phyloP scores from a whole-genome alignment of 2,797 vertebrate genomes.

The Neosilurus hyrtlii region DNA sequence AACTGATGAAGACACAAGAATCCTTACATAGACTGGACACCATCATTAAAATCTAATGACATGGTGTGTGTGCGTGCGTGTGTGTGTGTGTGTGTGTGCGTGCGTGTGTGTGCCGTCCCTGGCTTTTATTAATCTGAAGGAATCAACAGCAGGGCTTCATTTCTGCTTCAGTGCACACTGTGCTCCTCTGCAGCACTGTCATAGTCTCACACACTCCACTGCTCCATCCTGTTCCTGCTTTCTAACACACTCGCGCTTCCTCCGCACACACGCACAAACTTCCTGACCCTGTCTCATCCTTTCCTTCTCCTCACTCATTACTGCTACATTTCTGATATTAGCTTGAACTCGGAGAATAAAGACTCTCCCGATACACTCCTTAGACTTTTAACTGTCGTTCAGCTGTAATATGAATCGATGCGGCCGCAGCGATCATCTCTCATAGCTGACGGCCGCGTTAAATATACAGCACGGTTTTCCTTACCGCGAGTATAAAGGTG shows the following conservation, averaged over 20 bases:
- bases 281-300: neutral
- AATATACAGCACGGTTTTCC: neutral
- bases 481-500: neutral
- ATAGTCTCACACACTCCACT: constrained; percentile 25
- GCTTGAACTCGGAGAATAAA: neutral
- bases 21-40: neutral
- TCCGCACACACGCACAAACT: neutral
- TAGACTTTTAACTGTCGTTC: neutral
- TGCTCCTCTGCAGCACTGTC: constrained; percentile 43
- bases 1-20: no score
- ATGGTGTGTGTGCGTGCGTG: neutral
- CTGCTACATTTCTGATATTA: constrained; percentile 22
- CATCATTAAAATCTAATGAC: constrained; percentile 30
- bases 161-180: constrained; percentile 38
- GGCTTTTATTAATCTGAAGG: constrained; percentile 28
- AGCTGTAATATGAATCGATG: neutral
- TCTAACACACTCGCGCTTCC: neutral
- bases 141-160: constrained; percentile 46
- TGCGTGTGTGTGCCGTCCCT: neutral
- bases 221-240: constrained; percentile 21
- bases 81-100: neutral
- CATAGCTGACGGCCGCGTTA: neutral
- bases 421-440: neutral
- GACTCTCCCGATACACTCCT: constrained; percentile 6
- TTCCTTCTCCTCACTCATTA: constrained; percentile 11